Conservation (phyloP, 2,888 invertebrate species). For the Hirtodrosophila cameraria region DNA sequence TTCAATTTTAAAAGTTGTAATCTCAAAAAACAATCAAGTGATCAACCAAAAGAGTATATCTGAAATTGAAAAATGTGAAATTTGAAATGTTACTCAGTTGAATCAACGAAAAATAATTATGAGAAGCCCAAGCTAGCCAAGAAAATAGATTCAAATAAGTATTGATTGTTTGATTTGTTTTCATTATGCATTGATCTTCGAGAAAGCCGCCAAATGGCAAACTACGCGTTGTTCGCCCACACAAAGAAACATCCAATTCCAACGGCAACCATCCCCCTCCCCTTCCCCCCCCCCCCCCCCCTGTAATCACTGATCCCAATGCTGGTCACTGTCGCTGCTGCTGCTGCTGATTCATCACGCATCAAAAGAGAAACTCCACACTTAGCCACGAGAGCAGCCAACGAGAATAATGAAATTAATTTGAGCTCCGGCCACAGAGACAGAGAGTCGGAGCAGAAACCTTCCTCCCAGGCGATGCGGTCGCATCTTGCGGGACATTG, state of each 20-base stretch:
- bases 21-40: no score
- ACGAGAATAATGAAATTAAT: conserved; percentile 74
- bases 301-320: conserved; percentile 9
- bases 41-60: no score
- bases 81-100: no score
- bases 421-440: conserved; percentile 54
- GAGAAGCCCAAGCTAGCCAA: neutral
- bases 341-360: conserved; percentile 66
- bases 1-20: no score
- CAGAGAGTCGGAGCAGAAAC: conserved; percentile 1
- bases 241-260: conserved; percentile 40
- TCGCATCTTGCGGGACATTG: conserved; percentile 63
- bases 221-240: conserved; percentile 12
- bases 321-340: conserved; percentile 12
- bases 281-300: neutral
- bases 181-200: conserved; percentile 27
- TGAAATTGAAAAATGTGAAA: no score
- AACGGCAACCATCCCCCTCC: neutral
- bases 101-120: neutral
- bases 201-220: conserved; percentile 24
- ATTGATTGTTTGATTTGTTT: conserved; percentile 62
- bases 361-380: conserved; percentile 62
- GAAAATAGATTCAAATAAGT: conserved; percentile 6
- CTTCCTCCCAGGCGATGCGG: conserved; percentile 33
- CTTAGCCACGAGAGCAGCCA: conserved; percentile 35